phyloP scores from a whole-genome alignment of 2,113 vertebrate species.

The Chascanopsetta lugubris region DNA sequence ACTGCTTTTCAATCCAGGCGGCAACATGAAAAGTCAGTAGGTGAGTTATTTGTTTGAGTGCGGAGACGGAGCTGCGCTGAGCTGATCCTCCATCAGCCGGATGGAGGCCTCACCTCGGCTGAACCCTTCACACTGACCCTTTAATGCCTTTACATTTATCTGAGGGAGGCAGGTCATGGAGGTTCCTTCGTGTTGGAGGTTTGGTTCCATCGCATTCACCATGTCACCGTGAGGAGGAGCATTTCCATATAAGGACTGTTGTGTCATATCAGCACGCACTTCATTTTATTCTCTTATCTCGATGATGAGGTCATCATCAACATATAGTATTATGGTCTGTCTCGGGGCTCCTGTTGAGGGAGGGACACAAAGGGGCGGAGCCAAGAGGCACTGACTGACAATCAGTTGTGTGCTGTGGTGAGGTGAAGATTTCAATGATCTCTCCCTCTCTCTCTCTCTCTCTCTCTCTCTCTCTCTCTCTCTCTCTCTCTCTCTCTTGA shows the following conservation, averaged over 20 bases:
- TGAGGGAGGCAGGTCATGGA: too few species aligned
- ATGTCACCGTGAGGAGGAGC: too few species aligned
- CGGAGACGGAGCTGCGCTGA: background rate
- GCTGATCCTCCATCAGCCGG: background rate
- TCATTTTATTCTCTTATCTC: background rate
- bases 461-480: background rate
- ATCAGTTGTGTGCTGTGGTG: slow-evolving; percentile 66
- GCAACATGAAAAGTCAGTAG: background rate
- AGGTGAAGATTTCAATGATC: slow-evolving; percentile 36
- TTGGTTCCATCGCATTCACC: too few species aligned
- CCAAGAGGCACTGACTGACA: slow-evolving; percentile 54
- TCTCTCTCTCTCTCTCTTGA: background rate
- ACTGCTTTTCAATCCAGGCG: background rate
- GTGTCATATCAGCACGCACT: too few species aligned
- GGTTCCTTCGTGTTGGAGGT: too few species aligned
- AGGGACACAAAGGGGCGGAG: background rate
- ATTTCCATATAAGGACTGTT: too few species aligned
- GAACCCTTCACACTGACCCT: too few species aligned
- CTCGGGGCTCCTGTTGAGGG: background rate
- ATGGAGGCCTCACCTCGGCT: too few species aligned
- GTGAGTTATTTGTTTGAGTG: background rate
- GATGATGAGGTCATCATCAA: background rate
- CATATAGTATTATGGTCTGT: background rate
- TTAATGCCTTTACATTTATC: too few species aligned
- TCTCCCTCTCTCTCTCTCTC: background rate